These are phyloP conservation scores for Adineta ricciae DNA, from an alignment of 2,888 invertebrate species.

Conservation along the genomic window DNA sequence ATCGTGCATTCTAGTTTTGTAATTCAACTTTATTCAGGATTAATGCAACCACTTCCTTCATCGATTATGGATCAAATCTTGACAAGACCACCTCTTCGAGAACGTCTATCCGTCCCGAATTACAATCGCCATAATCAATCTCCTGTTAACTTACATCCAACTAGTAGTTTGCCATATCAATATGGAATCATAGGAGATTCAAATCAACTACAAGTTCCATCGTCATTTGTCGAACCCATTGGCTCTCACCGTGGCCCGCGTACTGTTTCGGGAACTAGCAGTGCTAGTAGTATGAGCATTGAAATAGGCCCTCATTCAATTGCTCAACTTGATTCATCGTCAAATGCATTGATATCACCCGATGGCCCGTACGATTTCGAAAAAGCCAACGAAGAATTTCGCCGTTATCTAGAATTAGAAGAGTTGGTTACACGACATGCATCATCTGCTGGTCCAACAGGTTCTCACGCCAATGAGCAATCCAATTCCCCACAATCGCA, in stretches of 20 bases:
- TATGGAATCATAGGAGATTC: neutral
- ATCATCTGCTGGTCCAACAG: neutral
- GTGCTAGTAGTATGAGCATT: neutral
- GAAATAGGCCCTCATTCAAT: conserved; percentile 6
- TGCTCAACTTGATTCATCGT: neutral
- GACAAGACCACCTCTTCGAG: neutral
- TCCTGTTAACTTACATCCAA: neutral
- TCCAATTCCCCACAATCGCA: neutral
- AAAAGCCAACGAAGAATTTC: conserved; percentile 9
- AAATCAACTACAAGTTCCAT: neutral
- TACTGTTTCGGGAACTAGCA: neutral
- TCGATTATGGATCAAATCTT: neutral
- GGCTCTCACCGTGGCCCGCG: neutral
- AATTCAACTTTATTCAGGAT: neutral
- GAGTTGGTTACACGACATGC: neutral
- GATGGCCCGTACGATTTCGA: neutral
- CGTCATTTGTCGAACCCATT: neutral
- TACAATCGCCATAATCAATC: neutral
- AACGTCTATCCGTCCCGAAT: neutral
- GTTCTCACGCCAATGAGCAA: neutral
- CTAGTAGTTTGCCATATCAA: neutral
- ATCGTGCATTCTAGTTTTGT: too few relatives aligned
- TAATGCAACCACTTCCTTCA: neutral
- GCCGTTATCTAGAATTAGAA: conserved; percentile 8
- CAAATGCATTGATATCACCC: neutral